phyloP scores from a whole-genome alignment of 2,797 vertebrate species.

The Pseudochromis fuscus region DNA sequence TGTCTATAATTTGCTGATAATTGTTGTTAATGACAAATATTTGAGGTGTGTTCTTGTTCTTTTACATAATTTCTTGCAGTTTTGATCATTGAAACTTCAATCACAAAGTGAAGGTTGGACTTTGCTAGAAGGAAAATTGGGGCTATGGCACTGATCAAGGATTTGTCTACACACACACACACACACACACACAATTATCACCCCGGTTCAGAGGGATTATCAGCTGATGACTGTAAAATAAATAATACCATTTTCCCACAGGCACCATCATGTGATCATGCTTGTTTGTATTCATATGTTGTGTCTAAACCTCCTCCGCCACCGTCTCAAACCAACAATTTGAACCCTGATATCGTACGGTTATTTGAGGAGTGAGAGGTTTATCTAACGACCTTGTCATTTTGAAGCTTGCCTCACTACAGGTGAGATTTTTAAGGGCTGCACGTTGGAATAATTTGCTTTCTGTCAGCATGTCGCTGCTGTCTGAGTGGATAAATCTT shows the following conservation, averaged over 20 bases:
- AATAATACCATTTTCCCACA: too few species aligned
- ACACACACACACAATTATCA: too few species aligned
- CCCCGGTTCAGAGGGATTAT: too few species aligned
- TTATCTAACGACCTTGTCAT: constrained; percentile 20
- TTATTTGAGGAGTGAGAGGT: constrained; percentile 44
- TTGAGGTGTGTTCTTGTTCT: too few species aligned
- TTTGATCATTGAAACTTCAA: not conserved
- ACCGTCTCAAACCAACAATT: constrained; percentile 1
- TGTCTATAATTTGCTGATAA: too few species aligned
- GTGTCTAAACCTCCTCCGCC: not conserved
- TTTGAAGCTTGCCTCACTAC: constrained; percentile 21
- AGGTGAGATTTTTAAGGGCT: constrained; percentile 29
- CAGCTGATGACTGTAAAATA: not conserved
- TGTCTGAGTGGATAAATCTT: constrained; percentile 16
- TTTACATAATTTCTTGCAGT: too few species aligned
- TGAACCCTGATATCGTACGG: constrained; percentile 34
- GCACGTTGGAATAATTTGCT: constrained; percentile 3
- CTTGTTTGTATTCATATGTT: not conserved
- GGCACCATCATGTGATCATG: not conserved
- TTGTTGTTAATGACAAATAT: too few species aligned
- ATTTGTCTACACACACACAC: too few species aligned
- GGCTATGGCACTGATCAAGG: too few species aligned
- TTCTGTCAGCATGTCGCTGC: not conserved
- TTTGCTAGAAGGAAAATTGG: too few species aligned
- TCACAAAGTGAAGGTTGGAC: too few species aligned